Evolutionary conservation across 2,797 vertebrate species (phyloP), one percentile per base, ranked within the genome.

Genomic region (Margarornis squamiger): DNA sequence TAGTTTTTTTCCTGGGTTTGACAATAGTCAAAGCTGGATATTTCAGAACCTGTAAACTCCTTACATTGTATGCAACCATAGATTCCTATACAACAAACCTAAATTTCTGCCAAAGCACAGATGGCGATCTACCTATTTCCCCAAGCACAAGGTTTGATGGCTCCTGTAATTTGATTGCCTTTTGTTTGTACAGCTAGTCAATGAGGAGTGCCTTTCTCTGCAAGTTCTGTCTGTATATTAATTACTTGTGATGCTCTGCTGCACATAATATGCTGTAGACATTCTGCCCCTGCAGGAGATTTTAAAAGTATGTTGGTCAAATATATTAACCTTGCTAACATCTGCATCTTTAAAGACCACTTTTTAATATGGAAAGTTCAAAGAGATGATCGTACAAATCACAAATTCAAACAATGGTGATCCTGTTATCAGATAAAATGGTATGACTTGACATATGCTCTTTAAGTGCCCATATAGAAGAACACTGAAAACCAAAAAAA

Each of bases 201-300:
- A 70, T 32, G 48, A 84, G 49, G n/a, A 95, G 48, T 62, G 73
- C 65, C 46, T 90, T 89, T 91, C 68, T 72, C 70, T 90, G 58
- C 75, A 93, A 91, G 48, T 95, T 92, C 86, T 88, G 36, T 30
- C 59, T 86, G 43, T 68, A 18, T 90, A 83, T 79, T 92, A 90
- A 88, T 81, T 23, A 34, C 51, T 70, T 81, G 55, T 59, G 52
- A 62, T 59, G 73, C 66, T 88, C 45, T 73, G 29, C 39, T 73
- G 79, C 75, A 92, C 34, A 18, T 81, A 78, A 72, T 86, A 59
- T 54, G 34, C 23, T 11, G 34, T 38, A 71, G 73, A 72, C 32
- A 32, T 88, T 72, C 46, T 63, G 54, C 62, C 57, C 92, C 88
- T 58, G 30, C 9, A 63, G 73, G 70, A 91, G 71, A 79, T 55